Conservation (phyloP, 64 coral and sea anemone genomes). For the Astreopora myriophthalma region DNA sequence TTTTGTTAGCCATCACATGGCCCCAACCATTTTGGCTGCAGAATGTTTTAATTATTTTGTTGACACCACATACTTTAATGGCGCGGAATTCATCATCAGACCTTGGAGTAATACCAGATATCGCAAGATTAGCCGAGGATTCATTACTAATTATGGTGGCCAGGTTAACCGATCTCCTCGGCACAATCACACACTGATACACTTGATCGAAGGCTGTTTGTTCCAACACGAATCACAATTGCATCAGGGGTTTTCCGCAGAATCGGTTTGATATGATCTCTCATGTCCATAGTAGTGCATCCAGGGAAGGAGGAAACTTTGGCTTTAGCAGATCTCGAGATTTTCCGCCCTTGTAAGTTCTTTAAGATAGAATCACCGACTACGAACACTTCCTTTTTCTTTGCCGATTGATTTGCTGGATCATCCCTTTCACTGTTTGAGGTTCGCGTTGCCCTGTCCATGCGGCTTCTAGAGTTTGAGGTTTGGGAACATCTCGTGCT, state of each 20-base stretch:
- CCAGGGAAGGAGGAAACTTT: slow-evolving; percentile 28
- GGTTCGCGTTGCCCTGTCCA: background rate
- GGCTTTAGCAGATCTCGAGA: background rate
- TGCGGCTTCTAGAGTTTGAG: background rate
- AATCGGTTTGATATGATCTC: slow-evolving; percentile 27
- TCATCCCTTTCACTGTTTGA: no score
- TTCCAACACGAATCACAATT: slow-evolving; percentile 41
- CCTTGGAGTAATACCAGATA: no score
- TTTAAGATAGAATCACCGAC: slow-evolving; percentile 33
- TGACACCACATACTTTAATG: slow-evolving; percentile 19
- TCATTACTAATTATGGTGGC: background rate
- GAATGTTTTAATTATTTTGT: slow-evolving; percentile 24
- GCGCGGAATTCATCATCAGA: slow-evolving; percentile 44
- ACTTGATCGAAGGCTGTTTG: no score
- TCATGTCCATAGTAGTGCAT: slow-evolving; percentile 39
- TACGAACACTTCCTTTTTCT: slow-evolving; percentile 27
- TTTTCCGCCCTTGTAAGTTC: slow-evolving; percentile 12
- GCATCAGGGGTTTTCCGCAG: background rate
- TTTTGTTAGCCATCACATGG: background rate
- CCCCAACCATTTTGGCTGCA: slow-evolving; percentile 12
- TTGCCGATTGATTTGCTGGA: background rate
- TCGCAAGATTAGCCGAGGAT: background rate
- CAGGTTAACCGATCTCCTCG: slow-evolving; percentile 23
- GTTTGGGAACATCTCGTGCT: slow-evolving; percentile 1
- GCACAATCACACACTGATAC: slow-evolving; percentile 10